A percentile compares a stretch with the other conserved stretches of the same genome.
These are phyloP conservation scores for Liparis tanakae DNA, from an alignment of 2,797 vertebrate species.

Conservation along the genomic window DNA sequence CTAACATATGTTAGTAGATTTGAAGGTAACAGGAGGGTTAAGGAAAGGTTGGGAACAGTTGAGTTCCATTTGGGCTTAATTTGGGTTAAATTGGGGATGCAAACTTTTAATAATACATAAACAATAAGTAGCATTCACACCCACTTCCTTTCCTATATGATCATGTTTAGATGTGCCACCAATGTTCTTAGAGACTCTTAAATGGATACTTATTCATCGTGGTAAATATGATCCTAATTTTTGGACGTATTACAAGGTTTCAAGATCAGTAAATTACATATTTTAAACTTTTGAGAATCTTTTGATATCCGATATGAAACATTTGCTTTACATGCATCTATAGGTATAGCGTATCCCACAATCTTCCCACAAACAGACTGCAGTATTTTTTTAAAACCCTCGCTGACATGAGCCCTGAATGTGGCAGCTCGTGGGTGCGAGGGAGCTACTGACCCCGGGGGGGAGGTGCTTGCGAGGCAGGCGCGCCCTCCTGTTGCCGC, in stretches of 20 bases:
- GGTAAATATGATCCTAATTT: neutral
- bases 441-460: conserved; percentile 81
- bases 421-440: neutral
- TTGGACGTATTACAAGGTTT: neutral
- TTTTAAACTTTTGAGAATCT: neutral
- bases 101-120: neutral
- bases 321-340: neutral
- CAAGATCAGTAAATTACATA: neutral
- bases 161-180: neutral
- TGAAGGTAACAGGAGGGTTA: no score
- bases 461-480: conserved; percentile 84
- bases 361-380: neutral
- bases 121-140: neutral
- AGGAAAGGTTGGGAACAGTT: neutral
- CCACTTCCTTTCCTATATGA: neutral
- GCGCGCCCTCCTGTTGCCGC: conserved; percentile 77
- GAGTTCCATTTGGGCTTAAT: neutral
- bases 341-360: neutral
- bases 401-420: neutral
- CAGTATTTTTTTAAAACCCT: neutral
- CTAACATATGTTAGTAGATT: no score
- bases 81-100: neutral
- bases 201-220: neutral
- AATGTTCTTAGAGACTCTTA: neutral
- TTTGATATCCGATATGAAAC: no score